These are phyloP conservation scores for Eupithecia insigniata DNA, from an alignment of 2,888 invertebrate genomes.

Conservation along the genomic window DNA sequence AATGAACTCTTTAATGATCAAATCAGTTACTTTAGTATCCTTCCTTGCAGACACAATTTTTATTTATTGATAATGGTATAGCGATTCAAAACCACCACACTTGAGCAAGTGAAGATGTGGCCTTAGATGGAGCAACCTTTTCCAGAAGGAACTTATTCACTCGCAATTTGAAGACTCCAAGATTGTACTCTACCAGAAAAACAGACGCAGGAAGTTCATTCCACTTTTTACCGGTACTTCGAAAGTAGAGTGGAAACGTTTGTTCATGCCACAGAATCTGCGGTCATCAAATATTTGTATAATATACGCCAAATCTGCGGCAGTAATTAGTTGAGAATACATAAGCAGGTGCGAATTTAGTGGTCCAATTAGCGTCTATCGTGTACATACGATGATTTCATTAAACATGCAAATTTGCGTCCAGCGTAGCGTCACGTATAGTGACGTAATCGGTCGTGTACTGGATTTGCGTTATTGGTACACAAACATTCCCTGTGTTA, in stretches of 20 bases:
- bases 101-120: too few species aligned
- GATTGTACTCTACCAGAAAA: too few species aligned
- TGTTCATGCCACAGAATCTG: neutral
- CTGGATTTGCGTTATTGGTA: constrained; percentile 51
- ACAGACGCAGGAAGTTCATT: too few species aligned
- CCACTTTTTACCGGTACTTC: too few species aligned
- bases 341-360: constrained; percentile 69
- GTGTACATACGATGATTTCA: constrained; percentile 75
- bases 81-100: too few species aligned
- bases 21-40: neutral
- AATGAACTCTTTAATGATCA: too few species aligned
- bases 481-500: constrained; percentile 48
- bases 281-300: constrained; percentile 1
- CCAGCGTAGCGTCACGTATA: constrained; percentile 47
- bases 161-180: too few species aligned
- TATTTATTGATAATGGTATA: too few species aligned
- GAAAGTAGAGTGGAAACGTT: too few species aligned
- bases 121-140: too few species aligned
- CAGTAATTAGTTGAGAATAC: constrained; percentile 64
- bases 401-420: constrained; percentile 75
- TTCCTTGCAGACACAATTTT: neutral
- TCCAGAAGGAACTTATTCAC: too few species aligned
- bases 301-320: constrained; percentile 20
- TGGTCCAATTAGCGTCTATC: constrained; percentile 70
- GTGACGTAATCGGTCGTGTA: constrained; percentile 55